Conservation (phyloP, 2,888 invertebrate genomes). For the Oasisia sp. region DNA sequence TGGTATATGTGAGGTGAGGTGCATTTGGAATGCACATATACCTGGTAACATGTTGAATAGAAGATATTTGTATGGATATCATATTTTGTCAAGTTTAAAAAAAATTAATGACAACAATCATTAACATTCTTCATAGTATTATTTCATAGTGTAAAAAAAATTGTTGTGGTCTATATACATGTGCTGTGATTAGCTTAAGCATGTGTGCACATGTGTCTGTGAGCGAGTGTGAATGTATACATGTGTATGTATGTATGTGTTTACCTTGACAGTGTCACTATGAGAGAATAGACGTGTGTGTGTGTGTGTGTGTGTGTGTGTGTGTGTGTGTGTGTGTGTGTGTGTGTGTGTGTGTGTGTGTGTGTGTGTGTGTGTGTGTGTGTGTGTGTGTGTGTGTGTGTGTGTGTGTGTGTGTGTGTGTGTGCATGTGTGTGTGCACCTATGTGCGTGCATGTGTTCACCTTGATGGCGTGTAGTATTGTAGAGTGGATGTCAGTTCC, state of each 20-base stretch:
- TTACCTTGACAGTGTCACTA: no score
- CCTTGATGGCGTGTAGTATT: slow-evolving; percentile 57
- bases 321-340: no score
- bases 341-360: not conserved
- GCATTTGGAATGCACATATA: not conserved
- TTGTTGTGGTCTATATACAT: no score
- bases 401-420: not conserved
- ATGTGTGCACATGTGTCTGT: no score
- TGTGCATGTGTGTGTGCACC: not conserved
- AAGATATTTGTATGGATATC: not conserved
- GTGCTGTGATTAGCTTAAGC: no score
- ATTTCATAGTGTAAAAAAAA: no score
- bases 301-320: no score
- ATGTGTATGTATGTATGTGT: not conserved
- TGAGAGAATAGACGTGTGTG: no score
- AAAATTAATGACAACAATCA: no score
- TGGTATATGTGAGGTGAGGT: no score
- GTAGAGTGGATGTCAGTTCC: slow-evolving; percentile 53
- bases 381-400: not conserved
- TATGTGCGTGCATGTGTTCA: slow-evolving; percentile 27
- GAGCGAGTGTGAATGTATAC: not conserved
- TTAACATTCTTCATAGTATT: no score
- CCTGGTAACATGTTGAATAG: not conserved
- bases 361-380: not conserved
- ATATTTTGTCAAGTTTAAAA: not conserved